These are phyloP conservation scores for Anoplopoma fimbria DNA, from an alignment of 2,113 vertebrate species.

Conservation along the genomic window DNA sequence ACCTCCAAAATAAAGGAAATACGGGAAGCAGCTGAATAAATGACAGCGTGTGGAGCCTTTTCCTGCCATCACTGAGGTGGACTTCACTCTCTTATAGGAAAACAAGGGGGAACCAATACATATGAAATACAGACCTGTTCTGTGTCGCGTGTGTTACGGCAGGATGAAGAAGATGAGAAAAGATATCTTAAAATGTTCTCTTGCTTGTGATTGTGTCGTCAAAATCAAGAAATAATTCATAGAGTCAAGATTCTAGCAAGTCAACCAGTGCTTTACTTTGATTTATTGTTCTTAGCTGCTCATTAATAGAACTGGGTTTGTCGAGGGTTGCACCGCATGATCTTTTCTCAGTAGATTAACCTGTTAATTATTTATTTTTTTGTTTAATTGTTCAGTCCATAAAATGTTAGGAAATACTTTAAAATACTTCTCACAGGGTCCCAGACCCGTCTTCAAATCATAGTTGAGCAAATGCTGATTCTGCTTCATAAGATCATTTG, in stretches of 20 bases:
- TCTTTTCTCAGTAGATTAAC: not conserved
- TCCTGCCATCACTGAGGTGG: constrained; percentile 43
- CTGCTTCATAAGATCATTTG: not conserved
- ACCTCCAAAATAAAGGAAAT: constrained; percentile 61
- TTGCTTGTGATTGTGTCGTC: not conserved
- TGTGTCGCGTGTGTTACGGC: not conserved
- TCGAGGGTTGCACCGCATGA: not conserved
- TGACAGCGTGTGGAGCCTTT: constrained; percentile 19
- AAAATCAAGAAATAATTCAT: not conserved
- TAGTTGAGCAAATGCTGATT: not conserved
- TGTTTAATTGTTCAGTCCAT: not conserved
- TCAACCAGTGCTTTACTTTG: too few species aligned
- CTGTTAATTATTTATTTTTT: not conserved
- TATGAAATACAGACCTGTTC: not conserved
- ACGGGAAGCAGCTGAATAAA: constrained; percentile 75
- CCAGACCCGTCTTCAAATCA: too few species aligned
- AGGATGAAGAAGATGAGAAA: not conserved
- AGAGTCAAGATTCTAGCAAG: too few species aligned
- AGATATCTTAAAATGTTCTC: too few species aligned
- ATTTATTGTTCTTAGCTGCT: not conserved
- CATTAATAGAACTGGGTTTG: not conserved
- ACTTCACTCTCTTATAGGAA: constrained; percentile 19
- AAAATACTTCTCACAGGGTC: not conserved
- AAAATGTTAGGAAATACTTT: not conserved
- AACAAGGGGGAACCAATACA: constrained; percentile 26